These are phyloP conservation scores for Apodemus agrarius DNA, from an alignment of 2,797 vertebrate species.

Conservation along the genomic window DNA sequence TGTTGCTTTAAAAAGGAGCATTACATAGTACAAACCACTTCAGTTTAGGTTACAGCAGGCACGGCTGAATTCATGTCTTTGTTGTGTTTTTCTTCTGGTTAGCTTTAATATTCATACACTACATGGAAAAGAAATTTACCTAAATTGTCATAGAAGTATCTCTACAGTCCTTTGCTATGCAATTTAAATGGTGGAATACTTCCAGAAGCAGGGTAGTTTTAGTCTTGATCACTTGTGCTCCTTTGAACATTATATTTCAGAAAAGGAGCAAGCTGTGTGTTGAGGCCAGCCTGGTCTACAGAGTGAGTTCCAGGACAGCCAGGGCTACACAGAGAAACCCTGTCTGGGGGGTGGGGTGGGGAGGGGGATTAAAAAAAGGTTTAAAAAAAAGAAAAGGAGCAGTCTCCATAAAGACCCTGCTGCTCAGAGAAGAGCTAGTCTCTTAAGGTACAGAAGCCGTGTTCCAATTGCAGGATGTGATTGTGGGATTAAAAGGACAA, in stretches of 20 bases:
- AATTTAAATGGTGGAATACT: neutral
- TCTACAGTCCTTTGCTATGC: neutral
- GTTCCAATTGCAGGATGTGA: neutral
- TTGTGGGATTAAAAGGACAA: neutral
- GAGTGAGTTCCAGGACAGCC: too few species aligned
- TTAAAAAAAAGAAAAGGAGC: too few species aligned
- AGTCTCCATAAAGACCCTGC: neutral
- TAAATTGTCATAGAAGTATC: neutral
- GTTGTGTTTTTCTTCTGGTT: neutral
- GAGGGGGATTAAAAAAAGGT: too few species aligned
- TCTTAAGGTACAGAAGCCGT: neutral
- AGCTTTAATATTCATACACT: neutral
- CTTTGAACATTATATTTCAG: conserved; percentile 13
- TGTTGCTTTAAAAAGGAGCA: conserved; percentile 6
- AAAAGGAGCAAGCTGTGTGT: too few species aligned
- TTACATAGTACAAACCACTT: neutral
- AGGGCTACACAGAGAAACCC: too few species aligned
- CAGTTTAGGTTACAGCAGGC: neutral
- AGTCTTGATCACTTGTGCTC: conserved; percentile 55
- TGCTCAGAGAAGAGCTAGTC: conserved; percentile 25
- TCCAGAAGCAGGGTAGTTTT: conserved; percentile 47
- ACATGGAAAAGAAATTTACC: neutral
- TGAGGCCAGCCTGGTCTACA: too few species aligned
- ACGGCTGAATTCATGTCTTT: neutral
- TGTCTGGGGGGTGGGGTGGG: too few species aligned